Evolutionary conservation across 1,140 invertebrate species (phyloP).

Genomic region (Ceratitis capitata): DNA sequence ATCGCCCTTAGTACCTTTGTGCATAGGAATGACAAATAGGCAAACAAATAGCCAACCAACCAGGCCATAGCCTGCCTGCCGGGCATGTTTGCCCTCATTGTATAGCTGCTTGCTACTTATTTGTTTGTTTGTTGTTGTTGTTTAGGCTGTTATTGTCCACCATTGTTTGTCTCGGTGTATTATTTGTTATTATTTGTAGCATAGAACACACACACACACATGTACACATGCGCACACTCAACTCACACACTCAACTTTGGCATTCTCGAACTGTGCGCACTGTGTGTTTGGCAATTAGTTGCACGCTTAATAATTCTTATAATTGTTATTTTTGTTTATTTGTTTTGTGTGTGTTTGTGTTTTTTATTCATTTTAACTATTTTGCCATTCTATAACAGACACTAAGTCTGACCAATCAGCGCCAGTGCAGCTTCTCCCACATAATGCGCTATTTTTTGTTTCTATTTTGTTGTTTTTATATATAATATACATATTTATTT

Average conservation of each 20-base stretch:
- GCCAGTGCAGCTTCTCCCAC: neutral
- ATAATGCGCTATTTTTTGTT: neutral
- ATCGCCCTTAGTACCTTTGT: neutral
- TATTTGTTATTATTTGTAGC: neutral
- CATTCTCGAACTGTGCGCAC: neutral
- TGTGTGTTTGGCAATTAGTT: conserved; percentile 25
- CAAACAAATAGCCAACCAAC: neutral
- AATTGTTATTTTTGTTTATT: neutral
- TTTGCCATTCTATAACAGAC: too few relatives aligned
- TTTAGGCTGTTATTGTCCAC: neutral
- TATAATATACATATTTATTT: neutral
- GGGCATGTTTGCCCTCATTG: conserved; percentile 30
- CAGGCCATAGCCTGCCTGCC: conserved; percentile 13
- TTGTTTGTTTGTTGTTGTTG: neutral
- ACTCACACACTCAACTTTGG: neutral
- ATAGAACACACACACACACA: neutral
- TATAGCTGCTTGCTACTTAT: neutral
- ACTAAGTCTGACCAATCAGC: neutral
- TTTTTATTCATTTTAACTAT: neutral
- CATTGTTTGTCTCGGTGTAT: neutral
- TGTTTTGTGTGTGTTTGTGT: neutral
- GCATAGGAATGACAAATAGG: neutral
- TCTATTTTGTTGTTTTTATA: neutral
- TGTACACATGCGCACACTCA: neutral
- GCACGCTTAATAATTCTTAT: neutral